Percentiles rank a stretch among this genome's conserved stretches.
Conservation (phyloP, 2,113 vertebrate genomes). For the Motacilla tschutschensis region DNA sequence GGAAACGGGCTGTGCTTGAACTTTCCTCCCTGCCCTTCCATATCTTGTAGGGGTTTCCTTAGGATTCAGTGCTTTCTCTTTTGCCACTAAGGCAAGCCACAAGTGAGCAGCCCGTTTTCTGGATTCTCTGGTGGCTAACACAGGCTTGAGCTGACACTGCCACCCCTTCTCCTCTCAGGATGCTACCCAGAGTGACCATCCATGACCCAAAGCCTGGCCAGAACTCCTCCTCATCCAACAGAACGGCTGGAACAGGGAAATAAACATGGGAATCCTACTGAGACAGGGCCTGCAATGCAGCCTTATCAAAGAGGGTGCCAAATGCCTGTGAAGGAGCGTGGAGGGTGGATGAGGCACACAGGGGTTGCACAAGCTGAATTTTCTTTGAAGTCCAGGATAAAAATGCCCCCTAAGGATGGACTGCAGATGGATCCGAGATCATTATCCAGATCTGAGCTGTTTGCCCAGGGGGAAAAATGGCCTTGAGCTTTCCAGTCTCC, state of each 20-base stretch:
- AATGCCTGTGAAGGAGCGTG: neutral
- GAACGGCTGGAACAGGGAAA: neutral
- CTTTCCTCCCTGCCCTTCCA: neutral
- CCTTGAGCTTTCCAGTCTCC: neutral
- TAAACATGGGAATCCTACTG: neutral
- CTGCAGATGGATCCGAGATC: neutral
- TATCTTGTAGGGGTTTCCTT: neutral
- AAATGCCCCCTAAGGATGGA: neutral
- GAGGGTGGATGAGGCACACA: neutral
- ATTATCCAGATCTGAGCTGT: neutral
- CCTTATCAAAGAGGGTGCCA: neutral
- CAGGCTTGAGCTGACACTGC: neutral
- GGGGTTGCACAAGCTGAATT: neutral
- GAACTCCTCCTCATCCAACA: neutral
- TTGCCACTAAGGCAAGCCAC: neutral
- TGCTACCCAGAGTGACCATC: neutral
- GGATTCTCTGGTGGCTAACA: neutral
- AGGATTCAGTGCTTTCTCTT: neutral
- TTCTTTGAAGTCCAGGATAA: neutral
- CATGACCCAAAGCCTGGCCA: neutral
- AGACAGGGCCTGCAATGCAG: neutral
- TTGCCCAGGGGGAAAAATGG: neutral
- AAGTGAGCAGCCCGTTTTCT: rapidly evolving
- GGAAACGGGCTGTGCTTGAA: neutral
- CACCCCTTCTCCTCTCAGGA: neutral